Evolutionary conservation across 2,113 vertebrate species (phyloP), one percentile per base, ranked within the genome.

Genomic region (Nasalis larvatus): DNA sequence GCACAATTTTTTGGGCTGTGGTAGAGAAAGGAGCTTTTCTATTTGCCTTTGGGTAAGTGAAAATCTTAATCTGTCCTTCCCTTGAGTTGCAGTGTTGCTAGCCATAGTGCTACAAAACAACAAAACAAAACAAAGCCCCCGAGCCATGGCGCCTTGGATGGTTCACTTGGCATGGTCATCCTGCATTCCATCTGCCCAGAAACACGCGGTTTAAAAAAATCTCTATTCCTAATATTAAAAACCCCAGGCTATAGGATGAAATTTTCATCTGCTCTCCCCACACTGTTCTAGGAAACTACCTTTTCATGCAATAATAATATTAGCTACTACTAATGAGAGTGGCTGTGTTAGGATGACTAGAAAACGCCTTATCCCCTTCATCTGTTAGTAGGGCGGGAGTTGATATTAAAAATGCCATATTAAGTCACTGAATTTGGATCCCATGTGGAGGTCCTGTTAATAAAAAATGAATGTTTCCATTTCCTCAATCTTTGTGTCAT

Each of bases 291-390:
- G 71, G 17, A 82, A 4, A 11, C 14, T 23, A 69, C 12, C 42
- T n/a, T 30, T 54, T 40, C 35, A 3, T 0, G 37, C 3, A 3
- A 3, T 8, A 2, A 17, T 1, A 5, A 8, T 35, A 4, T 1
- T 4, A 3, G 4, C 21, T 2, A 0, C 14, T 17, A 6, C 58
- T 3, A n/a, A 10, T 40, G 17, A 4, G 32, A 3, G 12, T 3
- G 1, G 4, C 40, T 8, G 0, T 30, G 49, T 52, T 9, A 12
- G 83, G 56, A 27, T 0, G 25, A 16, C 27, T 18, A 1, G 37
- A 25, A 7, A 25, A 0, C 0, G 18, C 1, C 4, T 20, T 30
- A 3, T 17, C 4, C 8, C 21, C 42, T 18, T 27, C 8, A 5
- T 8, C 2, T 11, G n/a, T 30, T 8, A 32, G 6, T 2, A 40